Evolutionary conservation across 2,888 invertebrate species (phyloP).

Genomic region (Eristalis pertinax): DNA sequence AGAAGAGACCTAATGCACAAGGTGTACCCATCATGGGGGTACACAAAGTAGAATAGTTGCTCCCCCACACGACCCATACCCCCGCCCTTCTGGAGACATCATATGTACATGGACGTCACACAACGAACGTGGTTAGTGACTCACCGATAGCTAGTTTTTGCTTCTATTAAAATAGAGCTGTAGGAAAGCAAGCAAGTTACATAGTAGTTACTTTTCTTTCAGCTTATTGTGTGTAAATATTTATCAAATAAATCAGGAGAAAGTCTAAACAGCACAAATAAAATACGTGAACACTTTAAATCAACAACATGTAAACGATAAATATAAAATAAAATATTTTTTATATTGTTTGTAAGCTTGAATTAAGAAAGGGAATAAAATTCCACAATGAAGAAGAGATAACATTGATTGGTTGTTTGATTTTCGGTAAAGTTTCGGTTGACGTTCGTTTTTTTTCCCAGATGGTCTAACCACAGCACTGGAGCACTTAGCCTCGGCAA

Average conservation of each 20-base stretch:
- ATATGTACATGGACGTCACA: not conserved
- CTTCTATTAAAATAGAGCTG: conserved; percentile 3
- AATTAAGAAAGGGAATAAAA: conserved; percentile 69
- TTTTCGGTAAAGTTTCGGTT: not conserved
- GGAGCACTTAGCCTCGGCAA: too few relatives aligned
- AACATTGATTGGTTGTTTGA: not conserved
- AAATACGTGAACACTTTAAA: conserved; percentile 17
- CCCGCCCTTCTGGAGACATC: not conserved
- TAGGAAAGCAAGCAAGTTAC: not conserved
- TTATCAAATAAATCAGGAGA: conserved; percentile 15
- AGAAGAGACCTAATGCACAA: conserved; percentile 46
- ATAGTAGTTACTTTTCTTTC: conserved; percentile 1
- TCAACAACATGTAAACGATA: conserved; percentile 31
- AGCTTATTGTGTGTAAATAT: conserved; percentile 58
- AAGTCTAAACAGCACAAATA: conserved; percentile 25
- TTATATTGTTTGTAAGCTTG: conserved; percentile 69
- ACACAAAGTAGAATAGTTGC: conserved; percentile 33
- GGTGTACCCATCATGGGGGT: conserved; percentile 20
- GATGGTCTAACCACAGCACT: too few relatives aligned
- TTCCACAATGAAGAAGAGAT: conserved; percentile 44
- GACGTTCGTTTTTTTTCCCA: too few relatives aligned
- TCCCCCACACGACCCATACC: conserved; percentile 30
- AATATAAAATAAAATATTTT: conserved; percentile 57
- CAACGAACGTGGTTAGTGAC: conserved; percentile 12
- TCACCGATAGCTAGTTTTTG: not conserved